phyloP scores from a whole-genome alignment of 2,797 vertebrate genomes.

The Mastacembelus armatus region DNA sequence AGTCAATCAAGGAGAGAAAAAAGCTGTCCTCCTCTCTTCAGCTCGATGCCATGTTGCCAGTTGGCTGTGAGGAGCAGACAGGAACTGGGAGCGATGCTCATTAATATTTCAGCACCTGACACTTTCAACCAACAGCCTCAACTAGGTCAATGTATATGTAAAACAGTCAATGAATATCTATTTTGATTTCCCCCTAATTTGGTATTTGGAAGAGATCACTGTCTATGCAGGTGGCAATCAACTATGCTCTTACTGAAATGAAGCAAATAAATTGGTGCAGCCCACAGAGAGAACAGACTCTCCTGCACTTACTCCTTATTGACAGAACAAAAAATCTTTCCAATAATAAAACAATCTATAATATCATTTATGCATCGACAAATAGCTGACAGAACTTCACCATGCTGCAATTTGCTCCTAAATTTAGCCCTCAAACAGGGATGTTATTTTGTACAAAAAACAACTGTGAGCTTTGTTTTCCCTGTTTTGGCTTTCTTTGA shows the following conservation, averaged over 20 bases:
- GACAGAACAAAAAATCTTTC: conserved; percentile 6
- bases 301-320: conserved; percentile 2
- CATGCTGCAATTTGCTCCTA: background rate
- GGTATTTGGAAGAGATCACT: conserved; percentile 74
- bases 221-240: conserved; percentile 74
- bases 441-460: background rate
- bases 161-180: conserved; percentile 83
- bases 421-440: too few relatives aligned
- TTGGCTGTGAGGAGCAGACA: conserved; percentile 85
- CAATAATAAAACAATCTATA: conserved; percentile 23
- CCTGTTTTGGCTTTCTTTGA: conserved; percentile 25
- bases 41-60: conserved; percentile 87
- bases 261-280: conserved; percentile 55
- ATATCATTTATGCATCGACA: background rate
- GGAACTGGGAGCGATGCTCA: conserved; percentile 86
- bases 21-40: conserved; percentile 82
- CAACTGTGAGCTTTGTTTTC: background rate
- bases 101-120: conserved; percentile 89
- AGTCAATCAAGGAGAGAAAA: conserved; percentile 88
- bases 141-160: conserved; percentile 90
- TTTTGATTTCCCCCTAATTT: conserved; percentile 82
- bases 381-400: background rate
- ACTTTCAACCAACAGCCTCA: conserved; percentile 87
- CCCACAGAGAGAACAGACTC: conserved; percentile 34
- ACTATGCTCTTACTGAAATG: conserved; percentile 55